Evolutionary conservation across 2,797 vertebrate genomes (phyloP), one percentile per base, ranked within the genome.

Genomic region (Triplophysa bombifrons): DNA sequence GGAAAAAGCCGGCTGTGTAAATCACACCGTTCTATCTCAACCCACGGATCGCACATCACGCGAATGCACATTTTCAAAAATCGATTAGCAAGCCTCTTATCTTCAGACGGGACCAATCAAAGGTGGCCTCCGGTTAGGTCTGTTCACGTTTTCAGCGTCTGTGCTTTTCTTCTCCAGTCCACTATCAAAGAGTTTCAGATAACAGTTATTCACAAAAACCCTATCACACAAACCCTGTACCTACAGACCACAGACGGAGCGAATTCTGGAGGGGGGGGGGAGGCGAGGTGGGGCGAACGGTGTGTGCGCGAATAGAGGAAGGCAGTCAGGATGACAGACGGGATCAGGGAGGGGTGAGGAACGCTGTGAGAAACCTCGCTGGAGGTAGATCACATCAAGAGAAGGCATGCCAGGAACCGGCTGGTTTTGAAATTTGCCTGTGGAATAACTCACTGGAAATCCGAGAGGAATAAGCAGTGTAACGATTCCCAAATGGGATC

Each of bases 141-240:
- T 51, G 75, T 61, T 70, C 56, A 30, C 75, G 0, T 34, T 16
- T 53, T 30, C 13, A 63, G n/a, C 44, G 55, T 51, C 66, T 70
- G 27, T 14, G 27, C 56, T 78, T 25, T 66, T 55, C 56, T 76
- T 38, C 46, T 48, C 74, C 44, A 34, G 74, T 60, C 67, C 46
- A 44, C 34, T 72, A 65, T 79, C 77, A 79, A 53, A 70, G 46
- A 79, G 69, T 17, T 63, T 6, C 48, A 79, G 77, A 79, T 79
- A 72, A 79, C 30, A 72, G 46, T 50, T 34, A 72, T 79, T 79
- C 76, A 79, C 76, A 78, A 78, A 70, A 78, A 46, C 44, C 76
- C 66, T 76, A 60, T 69, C 76, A 79, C 58, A 55, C 68, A 44
- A 27, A 64, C 30, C 44, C 76, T 0, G 46, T 30, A 70, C 48